Percentiles rank a stretch among this genome's conserved stretches.
Conservation (phyloP, 2,797 vertebrate genomes). For the Loriculus beryllinus region DNA sequence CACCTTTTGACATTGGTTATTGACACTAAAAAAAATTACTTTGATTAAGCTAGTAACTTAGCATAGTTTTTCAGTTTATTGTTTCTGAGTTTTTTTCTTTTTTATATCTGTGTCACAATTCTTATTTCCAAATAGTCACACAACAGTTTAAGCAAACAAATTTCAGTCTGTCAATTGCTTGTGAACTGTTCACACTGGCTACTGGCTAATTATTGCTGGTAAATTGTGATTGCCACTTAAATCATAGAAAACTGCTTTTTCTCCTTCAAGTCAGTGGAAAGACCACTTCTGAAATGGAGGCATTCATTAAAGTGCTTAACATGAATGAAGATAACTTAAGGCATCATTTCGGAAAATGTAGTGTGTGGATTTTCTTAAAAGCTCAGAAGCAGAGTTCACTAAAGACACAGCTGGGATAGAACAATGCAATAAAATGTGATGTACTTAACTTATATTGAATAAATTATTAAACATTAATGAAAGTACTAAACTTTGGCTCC, state of each 20-base stretch:
- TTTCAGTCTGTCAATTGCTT: not conserved
- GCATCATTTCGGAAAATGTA: not conserved
- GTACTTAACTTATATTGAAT: not conserved
- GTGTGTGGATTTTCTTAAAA: not conserved
- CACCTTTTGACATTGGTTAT: not conserved
- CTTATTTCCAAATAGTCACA: not conserved
- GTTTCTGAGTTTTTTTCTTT: not conserved
- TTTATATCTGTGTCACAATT: not conserved
- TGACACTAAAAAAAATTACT: not conserved
- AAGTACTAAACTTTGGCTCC: not conserved
- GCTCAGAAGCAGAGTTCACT: not conserved
- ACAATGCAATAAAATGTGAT: not conserved
- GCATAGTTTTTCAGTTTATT: not conserved
- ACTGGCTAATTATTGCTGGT: not conserved
- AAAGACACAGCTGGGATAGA: not conserved
- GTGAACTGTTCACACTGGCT: not conserved
- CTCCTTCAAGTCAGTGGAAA: not conserved
- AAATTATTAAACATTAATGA: conserved; percentile 1
- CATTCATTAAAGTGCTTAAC: not conserved
- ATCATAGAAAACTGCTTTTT: not conserved
- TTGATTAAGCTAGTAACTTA: not conserved
- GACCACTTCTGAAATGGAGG: not conserved
- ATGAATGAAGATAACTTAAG: not conserved
- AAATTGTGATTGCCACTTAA: not conserved
- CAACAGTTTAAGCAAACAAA: not conserved